Percentiles rank a stretch among this genome's conserved stretches.
phyloP scores from a whole-genome alignment of 1,140 invertebrate genomes.

The Drosophila arizonae region DNA sequence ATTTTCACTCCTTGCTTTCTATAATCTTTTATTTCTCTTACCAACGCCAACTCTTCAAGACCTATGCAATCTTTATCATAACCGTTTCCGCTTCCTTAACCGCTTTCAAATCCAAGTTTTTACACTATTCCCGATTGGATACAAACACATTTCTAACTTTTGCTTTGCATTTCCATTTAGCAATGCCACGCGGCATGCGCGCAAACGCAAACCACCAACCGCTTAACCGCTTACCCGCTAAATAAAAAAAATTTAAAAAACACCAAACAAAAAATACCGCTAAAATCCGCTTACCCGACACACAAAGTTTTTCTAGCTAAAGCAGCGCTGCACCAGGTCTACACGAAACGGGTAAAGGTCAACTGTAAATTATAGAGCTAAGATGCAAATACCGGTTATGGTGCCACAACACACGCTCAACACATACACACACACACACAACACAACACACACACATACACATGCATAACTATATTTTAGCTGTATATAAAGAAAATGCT shows the following conservation, averaged over 20 bases:
- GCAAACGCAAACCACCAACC: constrained; percentile 56
- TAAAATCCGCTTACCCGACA: constrained; percentile 35
- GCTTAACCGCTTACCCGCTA: constrained; percentile 62
- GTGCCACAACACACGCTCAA: constrained; percentile 22
- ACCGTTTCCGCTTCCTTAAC: neutral
- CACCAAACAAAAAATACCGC: constrained; percentile 13
- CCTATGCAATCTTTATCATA: neutral
- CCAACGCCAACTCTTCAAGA: neutral
- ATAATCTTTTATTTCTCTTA: neutral
- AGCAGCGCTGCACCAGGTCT: constrained; percentile 24
- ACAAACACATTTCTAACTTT: constrained; percentile 44
- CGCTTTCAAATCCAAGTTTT: neutral
- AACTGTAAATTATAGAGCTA: constrained; percentile 38
- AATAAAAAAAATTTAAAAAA: constrained; percentile 9
- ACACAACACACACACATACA: constrained; percentile 9
- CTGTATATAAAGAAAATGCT: constrained; percentile 63
- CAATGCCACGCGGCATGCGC: constrained; percentile 71
- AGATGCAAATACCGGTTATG: constrained; percentile 51
- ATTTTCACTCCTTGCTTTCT: neutral
- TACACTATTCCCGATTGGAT: constrained; percentile 7
- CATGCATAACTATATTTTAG: constrained; percentile 24
- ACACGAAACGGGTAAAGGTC: constrained; percentile 51
- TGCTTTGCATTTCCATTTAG: constrained; percentile 65
- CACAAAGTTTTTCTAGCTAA: constrained; percentile 36
- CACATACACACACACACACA: constrained; percentile 12